A percentile compares a stretch with the other conserved stretches of the same genome.
These are phyloP conservation scores for Cossypha heuglini DNA, from an alignment of 2,797 vertebrate genomes.

Conservation along the genomic window DNA sequence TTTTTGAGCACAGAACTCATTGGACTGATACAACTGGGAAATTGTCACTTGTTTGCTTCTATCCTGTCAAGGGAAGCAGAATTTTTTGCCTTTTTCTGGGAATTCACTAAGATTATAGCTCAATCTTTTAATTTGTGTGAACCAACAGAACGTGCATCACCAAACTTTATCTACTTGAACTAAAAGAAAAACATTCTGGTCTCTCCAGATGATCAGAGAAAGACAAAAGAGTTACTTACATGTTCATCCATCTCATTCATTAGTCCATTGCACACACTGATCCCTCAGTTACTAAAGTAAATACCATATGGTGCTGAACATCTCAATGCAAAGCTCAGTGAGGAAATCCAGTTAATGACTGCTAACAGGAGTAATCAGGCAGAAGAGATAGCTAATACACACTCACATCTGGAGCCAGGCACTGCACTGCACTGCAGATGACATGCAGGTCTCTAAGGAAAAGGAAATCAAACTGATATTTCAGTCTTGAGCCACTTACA, in stretches of 20 bases:
- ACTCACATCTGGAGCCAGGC: background rate
- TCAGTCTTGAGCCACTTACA: background rate
- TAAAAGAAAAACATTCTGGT: background rate
- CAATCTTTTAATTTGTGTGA: background rate
- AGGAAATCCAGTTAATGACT: background rate
- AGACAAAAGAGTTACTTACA: background rate
- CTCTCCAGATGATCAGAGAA: background rate
- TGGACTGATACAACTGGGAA: background rate
- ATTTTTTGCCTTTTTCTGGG: background rate
- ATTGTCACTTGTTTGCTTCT: background rate
- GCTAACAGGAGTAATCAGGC: background rate
- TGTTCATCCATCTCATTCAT: background rate
- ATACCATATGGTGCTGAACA: background rate
- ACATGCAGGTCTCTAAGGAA: background rate
- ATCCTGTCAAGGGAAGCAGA: background rate
- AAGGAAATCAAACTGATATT: background rate
- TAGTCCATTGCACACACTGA: background rate
- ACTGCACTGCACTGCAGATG: background rate
- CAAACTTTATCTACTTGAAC: background rate
- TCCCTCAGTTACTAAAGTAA: background rate
- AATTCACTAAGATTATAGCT: background rate
- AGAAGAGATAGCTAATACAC: background rate
- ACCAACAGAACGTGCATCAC: background rate
- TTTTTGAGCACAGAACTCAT: background rate
- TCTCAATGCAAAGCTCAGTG: background rate